Evolutionary conservation across 2,888 invertebrate species (phyloP), one percentile per base, ranked within the genome.

Genomic region (Drosophila engyochracea): DNA sequence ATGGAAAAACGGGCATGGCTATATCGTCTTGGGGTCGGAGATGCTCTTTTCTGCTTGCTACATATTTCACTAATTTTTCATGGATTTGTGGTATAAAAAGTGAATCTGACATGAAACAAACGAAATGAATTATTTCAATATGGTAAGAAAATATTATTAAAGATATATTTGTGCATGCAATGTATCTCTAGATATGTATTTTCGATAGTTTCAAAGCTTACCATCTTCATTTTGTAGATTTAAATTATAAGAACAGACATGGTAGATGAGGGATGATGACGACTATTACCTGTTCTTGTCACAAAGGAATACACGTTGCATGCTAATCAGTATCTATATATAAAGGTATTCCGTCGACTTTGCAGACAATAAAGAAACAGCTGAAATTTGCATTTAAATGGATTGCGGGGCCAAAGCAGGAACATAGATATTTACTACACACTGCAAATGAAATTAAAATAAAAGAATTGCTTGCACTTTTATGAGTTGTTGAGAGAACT

Each of bases 371-470:
- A 37, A 82, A 62, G 53, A 14, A 64, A 71, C 37, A 28, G n/a
- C 25, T 62, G 73, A 39, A 66, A n/a, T 71, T 60, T 72, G 52
- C 64, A 58, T 81, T 76, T 67, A 62, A 71, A 65, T 55, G 19
- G 14, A 39, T n/a, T 55, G 35, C 12, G 30, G 22, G 25, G 25
- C 10, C 19, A 14, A 16, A 37, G 22, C 16, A 47, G 16, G 9
- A 37, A 35, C 14, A 44, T 14, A 4, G 0, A 41, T 25, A 33
- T 14, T 19, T 16, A 16, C 22, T 9, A 35, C 10, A 76, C 28
- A 76, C 25, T 28, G 4, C 63, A 60, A 66, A 65, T 41, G 4
- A 59, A 72, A 78, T 59, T 52, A 51, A 72, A 74, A 65, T 22
- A 57, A 30, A 49, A 33, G 22, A 62, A 62, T n/a, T 59, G 28